Evolutionary conservation across 2,113 vertebrate species (phyloP), one percentile per base, ranked within the genome.

Genomic region (Naja naja): DNA sequence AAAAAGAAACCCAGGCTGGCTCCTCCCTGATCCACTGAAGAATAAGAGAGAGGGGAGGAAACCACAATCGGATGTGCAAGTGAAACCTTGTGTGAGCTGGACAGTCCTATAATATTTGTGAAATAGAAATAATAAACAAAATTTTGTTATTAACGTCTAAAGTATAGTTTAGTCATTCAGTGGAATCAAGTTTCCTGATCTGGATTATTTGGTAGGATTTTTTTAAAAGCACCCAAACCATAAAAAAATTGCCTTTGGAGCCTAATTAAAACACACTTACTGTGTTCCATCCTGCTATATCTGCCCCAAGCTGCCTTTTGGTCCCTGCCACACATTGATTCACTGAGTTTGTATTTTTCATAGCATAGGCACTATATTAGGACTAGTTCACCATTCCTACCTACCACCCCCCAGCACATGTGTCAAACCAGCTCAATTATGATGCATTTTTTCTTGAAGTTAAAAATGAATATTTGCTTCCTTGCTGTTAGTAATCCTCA

Each of bases 271-370:
- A 91, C 11, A 25, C 85, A 10, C 25, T 93, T 81, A 55, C 89
- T 56, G 53, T 93, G 64, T 60, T 90, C 85, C 14, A 25, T 52
- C n/a, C 55, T 55, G 16, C 27, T 56, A 52, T 60, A 54, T 86
- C 20, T 64, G 60, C 54, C 85, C 90, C 87, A 89, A 93, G 93
- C 55, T 43, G 60, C 52, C 74, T 91, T 60, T 43, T 45, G 43
- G 64, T 90, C 34, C 56, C 91, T 81, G 23, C 4, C 27, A 8
- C 49, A 23, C 1, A 34, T 64, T 30, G 58, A 34, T 47, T 88
- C 34, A 49, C 39, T 74, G 87, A 39, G 25, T 27, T 49, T 85
- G 22, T 4, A 18, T 56, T 89, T 30, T 53, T 64, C 39, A 30
- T 10, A 54, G 90, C 39, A 1, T 88, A 49, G n/a, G 91, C 34